A percentile compares a stretch with the other conserved stretches of the same genome.
Conservation (phyloP, 2,113 vertebrate genomes). For the Columbina picui region DNA sequence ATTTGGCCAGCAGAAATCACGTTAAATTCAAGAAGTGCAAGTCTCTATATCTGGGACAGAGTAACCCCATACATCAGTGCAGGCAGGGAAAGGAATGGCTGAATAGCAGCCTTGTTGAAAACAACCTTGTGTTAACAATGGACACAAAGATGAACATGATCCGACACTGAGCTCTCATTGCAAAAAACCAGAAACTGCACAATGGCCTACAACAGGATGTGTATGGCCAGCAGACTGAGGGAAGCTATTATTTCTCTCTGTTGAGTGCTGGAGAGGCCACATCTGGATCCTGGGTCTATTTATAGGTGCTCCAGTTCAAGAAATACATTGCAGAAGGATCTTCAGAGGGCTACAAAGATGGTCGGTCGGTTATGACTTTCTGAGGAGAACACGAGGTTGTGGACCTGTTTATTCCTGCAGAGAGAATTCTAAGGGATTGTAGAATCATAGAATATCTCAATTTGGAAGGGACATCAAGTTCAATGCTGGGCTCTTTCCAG, state of each 20-base stretch:
- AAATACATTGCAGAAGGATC: background rate
- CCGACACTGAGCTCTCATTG: background rate
- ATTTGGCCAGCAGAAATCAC: background rate
- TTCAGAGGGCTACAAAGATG: background rate
- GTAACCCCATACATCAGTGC: background rate
- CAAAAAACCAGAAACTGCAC: background rate
- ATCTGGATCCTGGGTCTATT: background rate
- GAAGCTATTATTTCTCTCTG: background rate
- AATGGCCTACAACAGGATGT: background rate
- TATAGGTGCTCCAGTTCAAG: background rate
- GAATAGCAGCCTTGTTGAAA: background rate
- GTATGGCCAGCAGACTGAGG: background rate
- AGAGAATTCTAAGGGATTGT: background rate
- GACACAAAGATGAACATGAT: background rate
- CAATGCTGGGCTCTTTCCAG: rapidly evolving
- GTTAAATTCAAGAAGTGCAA: background rate
- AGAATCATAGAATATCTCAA: background rate
- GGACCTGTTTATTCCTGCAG: background rate
- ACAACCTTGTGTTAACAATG: background rate
- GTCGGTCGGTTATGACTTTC: background rate
- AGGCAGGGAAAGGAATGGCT: background rate
- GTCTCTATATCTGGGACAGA: background rate
- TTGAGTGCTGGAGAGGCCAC: background rate
- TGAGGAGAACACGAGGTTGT: background rate
- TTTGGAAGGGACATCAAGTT: background rate